Conservation (phyloP, 2,113 vertebrate genomes). For the Ariopsis seemanni region DNA sequence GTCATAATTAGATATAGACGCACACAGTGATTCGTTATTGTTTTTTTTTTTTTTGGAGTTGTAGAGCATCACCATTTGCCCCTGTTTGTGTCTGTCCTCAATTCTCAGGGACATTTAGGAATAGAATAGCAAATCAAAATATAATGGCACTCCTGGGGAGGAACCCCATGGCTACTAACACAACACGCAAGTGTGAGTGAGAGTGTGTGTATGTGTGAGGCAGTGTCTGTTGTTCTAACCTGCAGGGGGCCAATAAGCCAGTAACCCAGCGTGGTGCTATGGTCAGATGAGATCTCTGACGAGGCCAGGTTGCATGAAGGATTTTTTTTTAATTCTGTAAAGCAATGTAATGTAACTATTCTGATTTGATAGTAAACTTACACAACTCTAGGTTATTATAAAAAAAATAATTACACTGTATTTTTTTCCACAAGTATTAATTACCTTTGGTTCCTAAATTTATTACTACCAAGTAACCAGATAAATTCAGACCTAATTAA, state of each 20-base stretch:
- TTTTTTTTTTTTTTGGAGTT: conserved; percentile 24
- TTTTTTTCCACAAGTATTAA: neutral
- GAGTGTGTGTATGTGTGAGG: conserved; percentile 44
- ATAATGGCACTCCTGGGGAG: conserved; percentile 55
- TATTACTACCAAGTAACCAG: neutral
- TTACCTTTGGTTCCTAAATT: neutral
- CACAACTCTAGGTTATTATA: neutral
- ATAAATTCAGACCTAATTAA: neutral
- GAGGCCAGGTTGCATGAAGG: neutral
- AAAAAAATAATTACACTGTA: neutral
- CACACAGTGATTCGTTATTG: conserved; percentile 31
- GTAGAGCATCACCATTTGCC: conserved; percentile 41
- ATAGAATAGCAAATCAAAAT: conserved; percentile 59
- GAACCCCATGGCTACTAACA: conserved; percentile 49
- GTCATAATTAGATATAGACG: conserved; percentile 13
- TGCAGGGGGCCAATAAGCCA: conserved; percentile 36
- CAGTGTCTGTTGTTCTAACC: conserved; percentile 50
- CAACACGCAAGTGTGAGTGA: conserved; percentile 48
- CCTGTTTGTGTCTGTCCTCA: conserved; percentile 13
- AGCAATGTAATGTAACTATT: neutral
- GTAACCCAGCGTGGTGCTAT: conserved; percentile 12
- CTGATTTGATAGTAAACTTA: neutral
- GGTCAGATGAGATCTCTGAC: conserved; percentile 27
- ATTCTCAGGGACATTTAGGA: conserved; percentile 52
- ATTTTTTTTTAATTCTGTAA: neutral